Conservation (phyloP, 2,888 invertebrate genomes). For the Acholoe squamosa region DNA sequence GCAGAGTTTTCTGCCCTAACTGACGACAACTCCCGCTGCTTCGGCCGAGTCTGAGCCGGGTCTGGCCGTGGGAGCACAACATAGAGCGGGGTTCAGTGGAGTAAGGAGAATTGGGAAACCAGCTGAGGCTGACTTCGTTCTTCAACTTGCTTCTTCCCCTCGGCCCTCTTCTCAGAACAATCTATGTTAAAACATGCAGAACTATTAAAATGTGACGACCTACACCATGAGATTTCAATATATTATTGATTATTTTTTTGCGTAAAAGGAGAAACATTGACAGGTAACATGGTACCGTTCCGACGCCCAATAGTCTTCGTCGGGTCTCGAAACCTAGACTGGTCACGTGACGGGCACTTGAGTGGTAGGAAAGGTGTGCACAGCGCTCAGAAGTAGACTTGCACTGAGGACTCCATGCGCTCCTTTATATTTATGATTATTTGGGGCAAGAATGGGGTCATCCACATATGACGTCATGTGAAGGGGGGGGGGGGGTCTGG, state of each 20-base stretch:
- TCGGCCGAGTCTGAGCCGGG: constrained; percentile 1
- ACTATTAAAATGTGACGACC: background rate
- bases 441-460: too few species aligned
- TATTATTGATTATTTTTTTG: background rate
- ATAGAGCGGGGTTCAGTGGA: background rate
- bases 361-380: constrained; percentile 44
- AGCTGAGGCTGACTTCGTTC: background rate
- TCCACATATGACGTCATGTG: too few species aligned
- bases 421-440: too few species aligned
- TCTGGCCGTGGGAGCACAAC: background rate
- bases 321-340: background rate
- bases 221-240: background rate
- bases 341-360: constrained; percentile 28
- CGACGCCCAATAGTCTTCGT: background rate
- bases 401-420: too few species aligned
- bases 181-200: background rate
- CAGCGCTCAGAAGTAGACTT: background rate
- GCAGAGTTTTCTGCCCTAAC: background rate
- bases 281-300: background rate
- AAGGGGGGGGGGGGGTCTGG: too few species aligned
- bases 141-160: background rate
- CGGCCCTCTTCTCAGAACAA: background rate
- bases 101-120: background rate
- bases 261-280: background rate
- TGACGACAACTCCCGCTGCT: background rate